Base-by-base conservation (phyloP, 1,140 invertebrate species). In the Bombus balteatus region DNA sequence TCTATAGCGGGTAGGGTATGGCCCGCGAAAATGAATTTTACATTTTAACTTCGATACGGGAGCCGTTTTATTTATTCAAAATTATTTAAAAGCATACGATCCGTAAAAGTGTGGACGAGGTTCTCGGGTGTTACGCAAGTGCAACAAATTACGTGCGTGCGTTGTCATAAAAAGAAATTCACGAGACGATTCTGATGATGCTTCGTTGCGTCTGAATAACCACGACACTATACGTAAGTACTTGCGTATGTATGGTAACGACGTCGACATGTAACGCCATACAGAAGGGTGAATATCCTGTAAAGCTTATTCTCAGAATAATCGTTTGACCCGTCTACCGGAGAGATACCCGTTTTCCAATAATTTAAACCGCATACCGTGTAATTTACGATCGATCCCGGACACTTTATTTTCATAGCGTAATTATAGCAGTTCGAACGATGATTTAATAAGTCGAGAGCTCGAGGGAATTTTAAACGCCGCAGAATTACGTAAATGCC, bases 261-360 rank as follows among this genome's bases (percentile, higher is more conserved):
- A 79, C 66, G 28, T 43, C 66, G 82, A 28, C 71, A 34, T 39
- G 57, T 68, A 32, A 39, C n/a, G n/a, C 37, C 15, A 25, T 32
- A 72, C n/a, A 37, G n/a, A 72, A 28, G 66, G 76, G 75, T 84
- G 75, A 71, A 70, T 47, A 80, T 74, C 75, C 77, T 41, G 39
- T 47, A 34, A 53, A 68, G 65, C 82, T 32, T 59, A 4, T 70
- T 77, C 73, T 57, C 12, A 41, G 81, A 83, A 77, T 83, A 83
- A 83, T 83, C 81, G 81, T 83, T 83, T 77, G 81, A 83, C 73
- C 81, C 22, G 74, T 77, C 73, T 77, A 83, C 81, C 74, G 81
- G 39, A 77, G 81, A 77, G 81, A 77, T 84, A 72, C 43, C 57
- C 53, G 59, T 80, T 84, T 84, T 84, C 83, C 83, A 80, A 84